phyloP scores from a whole-genome alignment of 2,888 invertebrate genomes.

The Lasioglossum lativentre region DNA sequence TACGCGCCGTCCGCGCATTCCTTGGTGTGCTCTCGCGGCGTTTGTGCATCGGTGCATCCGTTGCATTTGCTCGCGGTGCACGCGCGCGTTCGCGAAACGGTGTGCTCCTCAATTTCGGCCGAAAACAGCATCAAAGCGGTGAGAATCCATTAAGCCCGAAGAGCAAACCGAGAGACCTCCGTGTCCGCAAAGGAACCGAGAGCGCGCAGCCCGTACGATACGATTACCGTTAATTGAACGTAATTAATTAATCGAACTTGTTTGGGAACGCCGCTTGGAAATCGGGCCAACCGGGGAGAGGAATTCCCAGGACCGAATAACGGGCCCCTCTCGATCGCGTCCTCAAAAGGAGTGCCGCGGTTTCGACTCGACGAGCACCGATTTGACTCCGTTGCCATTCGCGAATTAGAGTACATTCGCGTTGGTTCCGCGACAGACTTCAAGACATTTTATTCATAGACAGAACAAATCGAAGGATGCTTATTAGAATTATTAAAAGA shows the following conservation, averaged over 20 bases:
- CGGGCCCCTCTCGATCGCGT: conserved; percentile 9
- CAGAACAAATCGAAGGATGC: too few species aligned
- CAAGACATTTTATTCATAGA: too few species aligned
- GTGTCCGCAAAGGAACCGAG: not conserved
- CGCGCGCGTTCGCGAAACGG: not conserved
- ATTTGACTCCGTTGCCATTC: not conserved
- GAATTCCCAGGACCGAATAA: conserved; percentile 32
- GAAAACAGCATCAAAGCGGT: conserved; percentile 25
- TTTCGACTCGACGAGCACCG: not conserved
- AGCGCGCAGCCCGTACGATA: not conserved
- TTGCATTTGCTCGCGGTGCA: conserved; percentile 6
- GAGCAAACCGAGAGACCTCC: not conserved
- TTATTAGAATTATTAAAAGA: too few species aligned
- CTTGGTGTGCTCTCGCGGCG: not conserved
- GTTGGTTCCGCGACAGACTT: too few species aligned
- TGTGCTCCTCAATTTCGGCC: not conserved
- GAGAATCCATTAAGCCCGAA: conserved; percentile 3
- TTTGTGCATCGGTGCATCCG: not conserved
- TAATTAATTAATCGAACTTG: conserved; percentile 26
- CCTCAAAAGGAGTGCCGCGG: conserved; percentile 29
- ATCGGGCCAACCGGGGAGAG: conserved; percentile 18
- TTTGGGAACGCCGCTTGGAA: not conserved
- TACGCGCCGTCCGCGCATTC: not conserved
- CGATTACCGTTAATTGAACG: conserved; percentile 29
- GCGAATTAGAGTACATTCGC: not conserved